Conservation (phyloP, 2,888 invertebrate species). For the Drosophila lutescens region DNA sequence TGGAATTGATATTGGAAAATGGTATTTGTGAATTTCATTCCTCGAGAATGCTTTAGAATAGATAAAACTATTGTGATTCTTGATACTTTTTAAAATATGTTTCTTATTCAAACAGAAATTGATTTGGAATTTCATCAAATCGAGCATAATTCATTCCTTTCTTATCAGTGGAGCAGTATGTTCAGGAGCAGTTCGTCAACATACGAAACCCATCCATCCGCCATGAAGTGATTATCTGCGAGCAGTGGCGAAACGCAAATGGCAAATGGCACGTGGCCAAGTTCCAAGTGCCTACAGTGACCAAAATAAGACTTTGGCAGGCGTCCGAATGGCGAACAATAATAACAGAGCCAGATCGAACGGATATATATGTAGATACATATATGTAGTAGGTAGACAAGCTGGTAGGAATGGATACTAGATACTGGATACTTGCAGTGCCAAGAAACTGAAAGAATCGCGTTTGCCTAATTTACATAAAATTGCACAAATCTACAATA, state of each 20-base stretch:
- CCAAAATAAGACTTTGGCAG: constrained; percentile 4
- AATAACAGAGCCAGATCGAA: neutral
- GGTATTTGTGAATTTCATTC: no score
- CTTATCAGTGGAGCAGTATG: no score
- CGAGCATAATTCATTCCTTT: no score
- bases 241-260: neutral
- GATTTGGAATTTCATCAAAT: no score
- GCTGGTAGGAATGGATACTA: neutral
- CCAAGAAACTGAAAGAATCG: neutral
- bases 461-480: constrained; percentile 40
- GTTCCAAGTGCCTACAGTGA: neutral
- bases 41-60: no score
- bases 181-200: constrained; percentile 3
- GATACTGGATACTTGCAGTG: neutral
- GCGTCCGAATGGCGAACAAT: neutral
- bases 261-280: constrained; percentile 2
- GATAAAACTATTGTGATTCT: no score
- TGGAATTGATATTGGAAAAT: no score
- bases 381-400: neutral
- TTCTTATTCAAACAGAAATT: no score
- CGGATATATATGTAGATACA: no score
- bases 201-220: neutral
- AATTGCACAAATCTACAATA: constrained; percentile 32
- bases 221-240: constrained; percentile 7
- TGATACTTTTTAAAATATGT: no score